Evolutionary conservation across 2,797 vertebrate genomes (phyloP), one percentile per base, ranked within the genome.

Genomic region (Austrolebias charrua): DNA sequence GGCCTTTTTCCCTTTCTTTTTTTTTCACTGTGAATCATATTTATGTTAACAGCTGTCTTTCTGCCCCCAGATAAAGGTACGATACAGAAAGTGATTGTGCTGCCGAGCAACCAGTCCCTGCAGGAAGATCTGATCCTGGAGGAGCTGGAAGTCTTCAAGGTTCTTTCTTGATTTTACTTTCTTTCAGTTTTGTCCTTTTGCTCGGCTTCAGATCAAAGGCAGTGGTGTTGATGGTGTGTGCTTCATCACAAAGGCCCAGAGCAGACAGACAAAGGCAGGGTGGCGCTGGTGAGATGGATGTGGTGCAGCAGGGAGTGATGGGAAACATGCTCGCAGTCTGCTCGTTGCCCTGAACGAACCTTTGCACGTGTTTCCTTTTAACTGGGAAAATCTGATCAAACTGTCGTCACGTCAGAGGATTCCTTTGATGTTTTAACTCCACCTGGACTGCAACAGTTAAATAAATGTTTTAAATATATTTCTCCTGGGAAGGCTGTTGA

Each of bases 61-160:
- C 42, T 70, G 62, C 71, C 65, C 68, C 9, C 75, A 98, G 97
- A 99, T 85, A 96, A 94, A 86, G 97, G 97, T 31, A 97, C 95
- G 0, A 87, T 99, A 43, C 97, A 99, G 86, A 99, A 99, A 89
- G 95, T 99, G 63, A 95, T 98, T 1, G 95, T 96, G 12, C 91
- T 99, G 62, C 96, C 97, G 1, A 90, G 88, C 48, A 99, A 99
- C 67, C 92, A 89, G 38, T 95, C 97, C 51, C 79, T 93, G 82
- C 94, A 93, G 12, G 92, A 95, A 54, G 96, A 98, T 74, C 93
- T 99, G 76, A 97, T 99, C 82, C 93, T 99, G 87, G 97, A 99
- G 90, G 97, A 99, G 85, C 69, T 99, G 92, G 94, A 98, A 87
- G 95, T 98, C 78, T 99, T 99, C 91, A 94, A 98, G 97, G 97